Base-by-base conservation (phyloP, 2,888 invertebrate species). In the Scaptomyza caliginosa region DNA sequence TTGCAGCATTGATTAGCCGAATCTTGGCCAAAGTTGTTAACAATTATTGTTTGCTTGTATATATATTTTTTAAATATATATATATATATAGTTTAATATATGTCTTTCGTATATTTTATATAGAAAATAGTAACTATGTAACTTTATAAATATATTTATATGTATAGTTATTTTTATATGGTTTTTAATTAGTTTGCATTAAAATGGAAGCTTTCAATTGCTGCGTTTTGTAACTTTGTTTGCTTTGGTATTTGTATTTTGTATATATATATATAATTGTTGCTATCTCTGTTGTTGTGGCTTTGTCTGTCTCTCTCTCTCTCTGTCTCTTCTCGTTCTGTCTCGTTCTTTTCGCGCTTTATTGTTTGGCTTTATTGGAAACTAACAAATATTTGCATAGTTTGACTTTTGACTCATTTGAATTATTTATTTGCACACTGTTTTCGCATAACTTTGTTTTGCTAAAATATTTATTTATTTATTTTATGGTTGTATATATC, bases 181-280 rank as follows among this genome's bases (percentile, higher is more conserved):
- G 42, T 17, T 69, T 69, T 68, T 66, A 58, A 68, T 60, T 72
- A 63, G 50, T 69, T 77, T 59, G 62, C 68, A 64, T 73, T 68
- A 73, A 83, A 85, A 83, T 86, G 85, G 85, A 86, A 86, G 85
- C 85, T 85, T 86, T 77, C 81, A 81, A 77, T 86, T 86, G 80
- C 85, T 70, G 86, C 83, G 76, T 85, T 86, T 34, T 86, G 85
- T 86, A 83, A 85, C 83, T 80, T 79, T 76, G 67, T 72, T 79
- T 78, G 60, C 70, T 43, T 79, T 84, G 52, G 52, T 45, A 62
- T 57, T 69, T 70, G 43, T 67, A 49, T 67, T 57, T 21, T 52
- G 8, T 34, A 16, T 32, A 1, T 34, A 34, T 34, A 3, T 30
- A 1, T 16, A 16, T 34, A 16, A 16, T 34, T 54, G 23, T 58